Evolutionary conservation across 2,113 vertebrate species (phyloP).

Genomic region (Cepphus grylle): DNA sequence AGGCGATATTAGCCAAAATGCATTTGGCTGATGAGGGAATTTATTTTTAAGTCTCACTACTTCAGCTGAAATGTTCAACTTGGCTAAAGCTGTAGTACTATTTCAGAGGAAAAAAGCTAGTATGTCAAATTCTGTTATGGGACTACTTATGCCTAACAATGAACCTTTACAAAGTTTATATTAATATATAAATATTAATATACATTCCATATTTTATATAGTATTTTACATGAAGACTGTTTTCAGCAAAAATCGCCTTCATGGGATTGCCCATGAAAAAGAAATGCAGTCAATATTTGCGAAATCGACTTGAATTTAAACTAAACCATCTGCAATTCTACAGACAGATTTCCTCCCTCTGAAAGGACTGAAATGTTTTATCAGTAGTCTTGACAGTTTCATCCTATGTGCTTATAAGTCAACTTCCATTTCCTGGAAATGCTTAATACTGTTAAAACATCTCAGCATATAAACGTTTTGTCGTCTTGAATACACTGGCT

Average conservation of each 20-base stretch:
- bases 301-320: background rate
- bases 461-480: background rate
- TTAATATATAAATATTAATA: background rate
- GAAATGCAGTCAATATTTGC: background rate
- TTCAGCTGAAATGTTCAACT: background rate
- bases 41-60: background rate
- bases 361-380: background rate
- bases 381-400: background rate
- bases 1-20: background rate
- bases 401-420: background rate
- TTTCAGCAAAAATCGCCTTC: background rate
- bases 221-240: background rate
- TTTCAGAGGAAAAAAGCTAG: background rate
- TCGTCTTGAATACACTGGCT: background rate
- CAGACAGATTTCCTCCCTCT: background rate
- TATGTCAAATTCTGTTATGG: background rate
- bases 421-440: background rate
- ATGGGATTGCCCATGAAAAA: background rate
- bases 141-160: background rate
- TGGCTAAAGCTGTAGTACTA: background rate
- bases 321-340: background rate
- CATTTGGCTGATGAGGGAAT: background rate
- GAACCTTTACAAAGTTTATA: background rate
- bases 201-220: accelerated
- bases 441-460: background rate